Evolutionary conservation across 2,113 vertebrate genomes (phyloP), one percentile per base, ranked within the genome.

Genomic region (Aldabrachelys gigantea): DNA sequence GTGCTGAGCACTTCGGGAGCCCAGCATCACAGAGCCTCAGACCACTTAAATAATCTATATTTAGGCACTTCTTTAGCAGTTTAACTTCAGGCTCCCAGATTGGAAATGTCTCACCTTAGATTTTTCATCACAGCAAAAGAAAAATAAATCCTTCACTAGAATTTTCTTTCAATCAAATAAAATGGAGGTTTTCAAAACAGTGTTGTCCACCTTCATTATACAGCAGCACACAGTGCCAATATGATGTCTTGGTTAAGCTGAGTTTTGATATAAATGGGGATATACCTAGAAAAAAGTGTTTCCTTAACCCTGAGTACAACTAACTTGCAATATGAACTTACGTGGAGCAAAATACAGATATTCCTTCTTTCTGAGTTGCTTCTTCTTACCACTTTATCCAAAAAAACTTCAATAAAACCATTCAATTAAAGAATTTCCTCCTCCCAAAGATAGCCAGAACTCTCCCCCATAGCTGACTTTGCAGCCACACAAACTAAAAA

Each of bases 401-500:
- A 21, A 54, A 54, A 41, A 90, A 87, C 87, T 89, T 59, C 38
- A 82, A 27, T 92, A 35, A 80, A 96, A 93, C 87, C 49, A 85
- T 62, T 85, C 84, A 84, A 52, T 47, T 78, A 92, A 82, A 94
- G 80, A 89, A 72, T 3, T 2, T 87, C 90, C 91, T 5, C 13
- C 13, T 4, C 50, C 88, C 92, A 94, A 90, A 96, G 82, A 93
- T 89, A 84, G 89, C 24, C 91, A 93, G 91, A 90, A 87, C 82
- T 94, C 85, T 38, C 65, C 17, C 41, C 41, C 76, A 90, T 52
- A 92, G 86, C 21, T 88, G 84, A 96, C 93, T 91, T 25, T 41
- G 21, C 83, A 90, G 84, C 88, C 80, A 93, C 47, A 91, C 88
- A 89, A 85, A 2, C 82, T 90, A 95, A 96, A 97, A 96, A 91